Base-by-base conservation (phyloP, 1,140 invertebrate species). In the Pseudomyrmex concolor region DNA sequence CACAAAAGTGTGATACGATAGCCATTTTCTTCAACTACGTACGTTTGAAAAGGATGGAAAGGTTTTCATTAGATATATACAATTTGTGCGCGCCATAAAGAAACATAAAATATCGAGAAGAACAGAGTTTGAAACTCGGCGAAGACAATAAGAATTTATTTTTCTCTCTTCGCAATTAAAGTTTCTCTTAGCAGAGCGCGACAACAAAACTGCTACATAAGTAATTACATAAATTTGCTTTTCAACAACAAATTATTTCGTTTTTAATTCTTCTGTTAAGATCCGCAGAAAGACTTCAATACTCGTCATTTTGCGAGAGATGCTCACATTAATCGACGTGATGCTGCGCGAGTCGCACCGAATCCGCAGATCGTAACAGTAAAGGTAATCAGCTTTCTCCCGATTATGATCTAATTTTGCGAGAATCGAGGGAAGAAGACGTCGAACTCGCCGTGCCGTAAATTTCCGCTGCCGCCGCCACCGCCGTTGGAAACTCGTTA, bases 391-490 rank as follows among this genome's bases (percentile, higher is more conserved):
- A 59, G 45, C 34, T 57, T 59, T 59, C 64, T 59, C 64, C 54
- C 34, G 63, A 78, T 67, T 67, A 50, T 64, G 43, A 67, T 68
- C 25, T 63, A 77, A 70, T 78, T 64, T 57, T 19, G 8, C 43
- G 76, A 71, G 13, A 34, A 34, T 68, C 68, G 85, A 50, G 54
- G 13, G 25, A 15, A 7, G 50, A 15, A 51, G 57, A 66, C 73
- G 71, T 86, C 84, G 80, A 85, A 84, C 51, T 70, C 72, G 54
- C 64, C 60, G 62, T 51, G 55, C 64, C 85, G 70, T 87, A 87
- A 84, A 78, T 86, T 86, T 22, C 76, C 71, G 22, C 54, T 7
- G 34, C 34, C 5, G 5, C 34, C 25, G 25, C 25, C 5, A 0
- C 5, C 51, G 34, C 64, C 72, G 48, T 54, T 62, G 68, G 66